A percentile compares a stretch with the other conserved stretches of the same genome.
phyloP scores from a whole-genome alignment of 2,113 vertebrate genomes.

The Upupa epops region DNA sequence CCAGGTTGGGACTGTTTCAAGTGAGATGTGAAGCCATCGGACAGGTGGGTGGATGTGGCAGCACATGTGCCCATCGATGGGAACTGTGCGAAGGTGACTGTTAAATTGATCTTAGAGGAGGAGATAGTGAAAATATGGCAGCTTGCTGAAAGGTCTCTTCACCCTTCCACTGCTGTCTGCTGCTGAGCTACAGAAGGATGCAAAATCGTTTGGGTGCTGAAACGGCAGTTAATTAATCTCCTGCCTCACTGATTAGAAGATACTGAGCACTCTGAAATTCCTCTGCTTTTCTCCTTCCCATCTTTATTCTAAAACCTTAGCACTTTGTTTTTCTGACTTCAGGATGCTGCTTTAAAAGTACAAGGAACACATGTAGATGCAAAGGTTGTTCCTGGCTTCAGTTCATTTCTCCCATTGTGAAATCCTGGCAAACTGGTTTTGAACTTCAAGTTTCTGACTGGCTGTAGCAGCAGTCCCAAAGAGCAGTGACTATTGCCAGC shows the following conservation, averaged over 20 bases:
- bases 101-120: not conserved
- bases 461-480: not conserved
- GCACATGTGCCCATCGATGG: rapidly evolving
- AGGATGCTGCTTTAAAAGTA: not conserved
- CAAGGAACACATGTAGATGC: not conserved
- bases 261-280: no score
- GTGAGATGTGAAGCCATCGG: not conserved
- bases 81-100: no score
- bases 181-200: not conserved
- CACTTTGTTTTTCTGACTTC: not conserved
- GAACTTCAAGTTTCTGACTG: not conserved
- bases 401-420: not conserved
- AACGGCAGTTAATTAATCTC: not conserved
- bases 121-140: not conserved
- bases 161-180: not conserved
- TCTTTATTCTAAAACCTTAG: not conserved
- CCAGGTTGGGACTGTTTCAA: not conserved
- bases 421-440: conserved; percentile 56
- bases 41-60: not conserved
- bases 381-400: not conserved
- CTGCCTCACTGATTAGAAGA: not conserved
- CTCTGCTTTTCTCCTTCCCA: not conserved
- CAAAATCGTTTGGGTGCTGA: not conserved
- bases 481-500: not conserved
- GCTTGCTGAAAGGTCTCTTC: not conserved